A percentile compares a stretch with the other conserved stretches of the same genome.
These are phyloP conservation scores for Garrulus glandarius DNA, from an alignment of 2,797 vertebrate genomes.

Conservation along the genomic window DNA sequence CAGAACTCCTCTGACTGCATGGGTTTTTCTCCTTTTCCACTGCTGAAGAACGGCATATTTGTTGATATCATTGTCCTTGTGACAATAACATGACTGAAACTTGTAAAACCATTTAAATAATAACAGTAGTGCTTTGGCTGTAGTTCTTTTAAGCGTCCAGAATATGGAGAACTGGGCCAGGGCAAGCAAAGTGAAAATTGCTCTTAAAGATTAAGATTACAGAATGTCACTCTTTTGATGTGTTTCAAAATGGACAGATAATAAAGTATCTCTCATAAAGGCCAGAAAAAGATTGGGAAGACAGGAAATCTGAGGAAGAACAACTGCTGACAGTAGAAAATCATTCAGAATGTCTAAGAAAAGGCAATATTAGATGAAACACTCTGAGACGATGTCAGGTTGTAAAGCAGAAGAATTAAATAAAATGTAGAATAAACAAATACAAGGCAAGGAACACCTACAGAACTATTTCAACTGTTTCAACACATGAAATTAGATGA, in stretches of 20 bases:
- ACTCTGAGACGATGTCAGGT: not conserved
- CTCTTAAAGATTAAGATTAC: not conserved
- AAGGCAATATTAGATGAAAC: not conserved
- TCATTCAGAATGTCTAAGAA: not conserved
- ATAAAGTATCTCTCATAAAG: not conserved
- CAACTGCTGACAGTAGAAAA: not conserved
- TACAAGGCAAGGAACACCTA: not conserved
- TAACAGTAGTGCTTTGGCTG: not conserved
- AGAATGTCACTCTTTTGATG: not conserved
- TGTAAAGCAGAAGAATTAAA: not conserved
- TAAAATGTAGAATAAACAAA: not conserved
- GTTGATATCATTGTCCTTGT: not conserved
- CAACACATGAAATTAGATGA: not conserved
- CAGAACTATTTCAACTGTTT: not conserved
- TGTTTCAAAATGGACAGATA: not conserved
- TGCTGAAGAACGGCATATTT: not conserved
- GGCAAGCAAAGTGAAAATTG: not conserved
- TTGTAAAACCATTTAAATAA: not conserved
- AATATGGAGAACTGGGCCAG: not conserved
- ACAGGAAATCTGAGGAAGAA: not conserved
- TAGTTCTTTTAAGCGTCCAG: not conserved
- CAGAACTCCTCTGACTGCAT: not conserved
- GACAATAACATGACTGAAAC: not conserved
- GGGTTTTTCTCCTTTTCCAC: not conserved
- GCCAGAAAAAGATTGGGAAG: not conserved